These are phyloP conservation scores for Hirudo medicinalis DNA, from an alignment of 1,140 invertebrate species.

Conservation along the genomic window DNA sequence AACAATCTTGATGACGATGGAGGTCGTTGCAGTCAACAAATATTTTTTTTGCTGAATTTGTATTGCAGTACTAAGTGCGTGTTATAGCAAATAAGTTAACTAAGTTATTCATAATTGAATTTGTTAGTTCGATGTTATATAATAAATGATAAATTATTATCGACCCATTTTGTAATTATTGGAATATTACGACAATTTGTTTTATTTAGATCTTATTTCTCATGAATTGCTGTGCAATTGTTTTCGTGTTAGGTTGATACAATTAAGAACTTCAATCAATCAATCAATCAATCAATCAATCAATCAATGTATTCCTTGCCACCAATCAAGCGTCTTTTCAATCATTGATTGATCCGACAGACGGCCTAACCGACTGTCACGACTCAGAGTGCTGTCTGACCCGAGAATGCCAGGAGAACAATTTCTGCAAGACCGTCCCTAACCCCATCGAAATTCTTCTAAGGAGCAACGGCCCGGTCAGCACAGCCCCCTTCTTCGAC, in stretches of 20 bases:
- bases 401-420: slow-evolving; percentile 62
- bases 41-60: not conserved
- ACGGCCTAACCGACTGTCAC: slow-evolving; percentile 87
- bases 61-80: not conserved
- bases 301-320: not conserved
- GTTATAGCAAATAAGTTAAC: no score
- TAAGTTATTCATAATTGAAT: no score
- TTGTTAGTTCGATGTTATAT: not conserved
- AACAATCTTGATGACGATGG: slow-evolving; percentile 89
- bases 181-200: no score
- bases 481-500: slow-evolving; percentile 92
- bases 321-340: not conserved
- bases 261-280: not conserved
- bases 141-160: not conserved
- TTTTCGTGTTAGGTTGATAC: no score
- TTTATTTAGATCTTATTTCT: not conserved
- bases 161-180: not conserved
- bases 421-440: slow-evolving; percentile 75
- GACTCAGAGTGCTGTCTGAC: slow-evolving; percentile 83
- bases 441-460: slow-evolving; percentile 81
- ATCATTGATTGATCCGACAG: slow-evolving; percentile 46
- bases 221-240: no score
- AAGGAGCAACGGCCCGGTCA: slow-evolving; percentile 80
- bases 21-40: no score
- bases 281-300: not conserved